These are phyloP conservation scores for Cynodonichthys magdalenae DNA, from an alignment of 2,797 vertebrate species.

Conservation along the genomic window DNA sequence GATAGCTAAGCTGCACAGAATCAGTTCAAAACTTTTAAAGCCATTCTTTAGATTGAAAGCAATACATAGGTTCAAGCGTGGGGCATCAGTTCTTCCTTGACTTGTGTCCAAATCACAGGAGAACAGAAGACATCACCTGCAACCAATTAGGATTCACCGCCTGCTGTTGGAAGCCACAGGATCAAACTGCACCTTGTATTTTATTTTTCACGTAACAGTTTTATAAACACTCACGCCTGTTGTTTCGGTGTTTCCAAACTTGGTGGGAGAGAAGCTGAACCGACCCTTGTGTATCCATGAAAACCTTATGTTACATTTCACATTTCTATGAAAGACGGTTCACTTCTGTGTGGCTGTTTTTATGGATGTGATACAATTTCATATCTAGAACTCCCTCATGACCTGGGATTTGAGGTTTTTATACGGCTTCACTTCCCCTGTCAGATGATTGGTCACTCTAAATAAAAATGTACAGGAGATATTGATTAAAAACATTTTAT, in stretches of 20 bases:
- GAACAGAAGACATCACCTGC: conserved; percentile 14
- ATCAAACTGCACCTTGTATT: conserved; percentile 2
- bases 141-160: conserved; percentile 18
- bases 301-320: conserved; percentile 44
- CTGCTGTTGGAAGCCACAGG: conserved; percentile 1
- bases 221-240: conserved; percentile 63
- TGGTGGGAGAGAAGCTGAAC: conserved; percentile 42
- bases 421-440: too few species aligned
- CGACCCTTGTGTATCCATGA: conserved; percentile 37
- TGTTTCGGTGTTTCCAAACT: conserved; percentile 50
- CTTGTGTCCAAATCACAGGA: conserved; percentile 12
- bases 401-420: too few species aligned
- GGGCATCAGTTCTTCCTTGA: conserved; percentile 14
- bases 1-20: conserved; percentile 46
- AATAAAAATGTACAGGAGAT: too few species aligned
- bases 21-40: conserved; percentile 26
- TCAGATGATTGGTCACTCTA: too few species aligned
- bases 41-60: conserved; percentile 3
- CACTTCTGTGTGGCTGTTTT: conserved; percentile 16
- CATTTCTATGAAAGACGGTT: conserved; percentile 35
- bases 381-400: too few species aligned
- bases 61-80: conserved; percentile 16
- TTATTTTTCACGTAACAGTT: conserved; percentile 51
- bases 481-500: too few species aligned
- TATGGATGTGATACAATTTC: too few species aligned